A percentile compares a stretch with the other conserved stretches of the same genome.
These are phyloP conservation scores for Microcebus lehilahytsara DNA, from an alignment of 2,113 vertebrate species.

Conservation along the genomic window DNA sequence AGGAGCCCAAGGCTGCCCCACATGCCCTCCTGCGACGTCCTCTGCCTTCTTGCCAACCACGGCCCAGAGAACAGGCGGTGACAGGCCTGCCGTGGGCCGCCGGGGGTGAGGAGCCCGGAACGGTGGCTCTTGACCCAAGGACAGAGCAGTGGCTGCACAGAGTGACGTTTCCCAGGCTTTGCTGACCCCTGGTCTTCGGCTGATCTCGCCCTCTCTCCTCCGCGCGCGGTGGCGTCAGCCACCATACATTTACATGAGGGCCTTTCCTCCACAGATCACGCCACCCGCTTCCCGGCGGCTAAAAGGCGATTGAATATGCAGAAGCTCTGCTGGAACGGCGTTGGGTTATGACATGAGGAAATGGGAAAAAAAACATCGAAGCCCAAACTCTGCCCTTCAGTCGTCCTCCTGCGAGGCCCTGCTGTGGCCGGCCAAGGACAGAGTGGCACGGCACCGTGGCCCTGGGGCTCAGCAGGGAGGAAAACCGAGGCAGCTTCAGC, in stretches of 20 bases:
- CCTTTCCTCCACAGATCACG: conserved; percentile 27
- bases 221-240: conserved; percentile 1
- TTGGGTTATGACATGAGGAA: conserved; percentile 68
- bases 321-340: neutral
- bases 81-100: neutral
- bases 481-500: neutral
- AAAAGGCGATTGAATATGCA: conserved; percentile 73
- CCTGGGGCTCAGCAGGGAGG: neutral
- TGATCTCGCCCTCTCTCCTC: conserved; percentile 54
- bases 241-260: conserved; percentile 68
- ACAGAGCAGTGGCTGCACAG: conserved; percentile 13
- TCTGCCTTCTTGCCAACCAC: neutral
- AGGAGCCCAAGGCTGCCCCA: neutral
- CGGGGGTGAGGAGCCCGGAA: neutral
- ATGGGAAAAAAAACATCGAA: conserved; percentile 17
- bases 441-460: neutral
- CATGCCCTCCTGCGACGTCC: neutral
- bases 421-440: conserved; percentile 21
- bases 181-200: conserved; percentile 35
- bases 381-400: conserved; percentile 62
- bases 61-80: neutral
- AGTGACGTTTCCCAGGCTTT: conserved; percentile 56
- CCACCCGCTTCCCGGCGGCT: conserved; percentile 38
- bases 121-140: conserved; percentile 38
- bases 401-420: rapidly evolving